These are phyloP conservation scores for Echinarachnius parma DNA, from an alignment of 53 echinoderm and acorn worm species.

Conservation along the genomic window DNA sequence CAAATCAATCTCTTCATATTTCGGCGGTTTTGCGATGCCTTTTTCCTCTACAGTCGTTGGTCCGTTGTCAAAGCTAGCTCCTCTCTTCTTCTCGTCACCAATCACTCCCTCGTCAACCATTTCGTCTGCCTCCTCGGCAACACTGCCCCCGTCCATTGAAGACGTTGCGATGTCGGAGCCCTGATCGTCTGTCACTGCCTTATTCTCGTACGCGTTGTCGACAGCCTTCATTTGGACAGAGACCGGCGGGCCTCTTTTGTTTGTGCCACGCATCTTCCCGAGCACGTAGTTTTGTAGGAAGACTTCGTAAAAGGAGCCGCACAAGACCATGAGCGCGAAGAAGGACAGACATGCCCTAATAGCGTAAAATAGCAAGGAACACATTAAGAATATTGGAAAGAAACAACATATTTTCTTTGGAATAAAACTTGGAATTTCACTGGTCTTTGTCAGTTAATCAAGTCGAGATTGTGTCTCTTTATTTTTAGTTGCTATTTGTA, in stretches of 20 bases:
- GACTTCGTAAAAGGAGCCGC: slow-evolving; percentile 12
- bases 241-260: neutral
- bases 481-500: too few species aligned
- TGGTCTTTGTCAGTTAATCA: too few species aligned
- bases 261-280: neutral
- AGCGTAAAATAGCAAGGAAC: neutral
- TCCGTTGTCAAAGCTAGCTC: neutral
- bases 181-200: neutral
- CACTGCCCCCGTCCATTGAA: neutral
- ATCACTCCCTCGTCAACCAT: neutral
- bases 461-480: too few species aligned
- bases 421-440: too few species aligned
- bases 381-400: neutral
- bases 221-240: neutral
- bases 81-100: neutral
- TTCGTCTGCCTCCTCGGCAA: neutral
- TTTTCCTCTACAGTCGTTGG: neutral
- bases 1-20: too few species aligned
- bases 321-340: slow-evolving; percentile 11
- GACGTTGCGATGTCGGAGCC: slow-evolving; percentile 7
- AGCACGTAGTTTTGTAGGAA: slow-evolving; percentile 12
- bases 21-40: too few species aligned
- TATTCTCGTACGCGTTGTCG: neutral
- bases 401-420: neutral
- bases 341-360: slow-evolving; percentile 1